Conservation (phyloP, 1,140 invertebrate species). For the Hyles vespertilio region DNA sequence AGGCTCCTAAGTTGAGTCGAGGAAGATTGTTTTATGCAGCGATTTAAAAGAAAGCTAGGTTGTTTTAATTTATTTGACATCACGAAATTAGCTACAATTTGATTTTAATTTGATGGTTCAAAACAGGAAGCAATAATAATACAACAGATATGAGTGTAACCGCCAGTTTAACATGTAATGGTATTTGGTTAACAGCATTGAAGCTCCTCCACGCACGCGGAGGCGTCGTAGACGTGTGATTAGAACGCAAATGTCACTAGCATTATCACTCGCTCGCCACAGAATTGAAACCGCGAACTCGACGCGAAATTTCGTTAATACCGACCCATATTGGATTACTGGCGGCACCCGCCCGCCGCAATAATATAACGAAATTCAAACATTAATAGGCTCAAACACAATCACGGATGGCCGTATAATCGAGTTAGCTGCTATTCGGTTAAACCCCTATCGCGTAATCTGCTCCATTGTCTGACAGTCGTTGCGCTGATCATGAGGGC, state of each 20-base stretch:
- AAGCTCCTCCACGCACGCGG: too few species aligned
- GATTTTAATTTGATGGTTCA: too few species aligned
- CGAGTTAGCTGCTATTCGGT: conserved; percentile 70
- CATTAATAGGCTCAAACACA: conserved; percentile 72
- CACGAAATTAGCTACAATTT: too few species aligned
- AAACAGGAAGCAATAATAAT: too few species aligned
- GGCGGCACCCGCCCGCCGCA: conserved; percentile 49
- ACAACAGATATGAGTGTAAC: too few species aligned
- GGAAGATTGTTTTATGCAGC: too few species aligned
- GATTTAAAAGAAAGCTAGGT: too few species aligned
- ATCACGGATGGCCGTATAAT: conserved; percentile 72
- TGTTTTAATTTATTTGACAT: too few species aligned
- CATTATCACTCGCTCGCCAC: conserved; percentile 29
- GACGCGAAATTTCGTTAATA: conserved; percentile 56
- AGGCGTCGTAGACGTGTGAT: conserved; percentile 11
- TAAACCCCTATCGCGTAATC: conserved; percentile 70
- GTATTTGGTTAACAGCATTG: too few species aligned
- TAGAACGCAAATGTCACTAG: conserved; percentile 26
- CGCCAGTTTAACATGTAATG: too few species aligned
- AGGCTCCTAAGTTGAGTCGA: too few species aligned
- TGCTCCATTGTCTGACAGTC: conserved; percentile 66
- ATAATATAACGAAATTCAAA: conserved; percentile 74
- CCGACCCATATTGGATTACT: conserved; percentile 63
- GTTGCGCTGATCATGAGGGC: conserved; percentile 63
- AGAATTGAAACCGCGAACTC: conserved; percentile 34